Conservation (phyloP, 2,113 vertebrate genomes). For the Phocoena sinus region DNA sequence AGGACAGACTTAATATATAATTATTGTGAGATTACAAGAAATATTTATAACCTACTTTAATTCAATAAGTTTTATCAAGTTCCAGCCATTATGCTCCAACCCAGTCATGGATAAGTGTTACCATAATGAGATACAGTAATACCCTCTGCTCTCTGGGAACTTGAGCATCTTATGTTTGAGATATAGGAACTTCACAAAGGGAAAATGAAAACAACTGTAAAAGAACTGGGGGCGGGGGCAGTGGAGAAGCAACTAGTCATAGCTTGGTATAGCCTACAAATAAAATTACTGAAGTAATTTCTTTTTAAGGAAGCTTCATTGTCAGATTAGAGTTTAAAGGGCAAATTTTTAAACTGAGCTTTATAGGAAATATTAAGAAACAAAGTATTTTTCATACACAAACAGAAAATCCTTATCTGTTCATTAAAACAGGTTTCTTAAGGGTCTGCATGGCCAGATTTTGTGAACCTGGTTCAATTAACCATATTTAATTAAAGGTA, state of each 20-base stretch:
- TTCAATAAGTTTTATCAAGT: constrained; percentile 34
- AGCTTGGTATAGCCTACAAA: neutral
- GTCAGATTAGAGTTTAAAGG: neutral
- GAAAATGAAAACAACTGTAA: neutral
- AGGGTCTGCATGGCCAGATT: neutral
- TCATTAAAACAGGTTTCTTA: neutral
- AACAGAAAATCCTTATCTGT: neutral
- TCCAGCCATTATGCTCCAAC: neutral
- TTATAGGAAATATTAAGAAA: constrained; percentile 4
- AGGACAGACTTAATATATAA: neutral
- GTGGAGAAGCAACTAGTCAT: neutral
- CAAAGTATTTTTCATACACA: neutral
- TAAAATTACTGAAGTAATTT: neutral
- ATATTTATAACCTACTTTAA: neutral
- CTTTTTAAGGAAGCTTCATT: neutral
- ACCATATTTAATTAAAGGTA: neutral
- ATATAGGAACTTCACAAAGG: constrained; percentile 11
- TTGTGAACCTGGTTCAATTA: neutral
- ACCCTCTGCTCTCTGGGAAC: neutral
- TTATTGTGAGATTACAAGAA: neutral
- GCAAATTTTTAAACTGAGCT: constrained; percentile 1
- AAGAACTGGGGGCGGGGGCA: neutral
- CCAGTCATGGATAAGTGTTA: neutral
- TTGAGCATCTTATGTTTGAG: neutral
- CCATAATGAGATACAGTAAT: neutral